Base-by-base conservation (phyloP, 2,888 invertebrate genomes). In the Nasonovia ribisnigri region DNA sequence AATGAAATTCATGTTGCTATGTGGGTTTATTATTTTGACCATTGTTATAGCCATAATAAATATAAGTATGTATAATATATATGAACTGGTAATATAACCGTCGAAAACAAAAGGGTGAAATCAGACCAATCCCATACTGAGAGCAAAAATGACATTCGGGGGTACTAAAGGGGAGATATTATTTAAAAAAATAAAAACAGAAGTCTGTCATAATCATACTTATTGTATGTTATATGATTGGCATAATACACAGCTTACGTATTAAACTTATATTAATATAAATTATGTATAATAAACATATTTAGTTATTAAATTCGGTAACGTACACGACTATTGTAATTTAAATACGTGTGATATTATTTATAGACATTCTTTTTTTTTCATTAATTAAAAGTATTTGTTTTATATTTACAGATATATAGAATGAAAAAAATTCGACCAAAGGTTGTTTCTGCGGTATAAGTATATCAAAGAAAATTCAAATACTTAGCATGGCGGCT, bases 1-100 rank as follows among this genome's bases (percentile, higher is more conserved):
- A 91, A 91, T 86, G 24, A 87, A 67, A 92, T 88, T 20, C 46
- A 42, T 29, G 86, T 87, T 46, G 57, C 42, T 57, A 84, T 87
- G 92, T 67, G 67, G 67, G 92, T 57, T 87, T 92, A 87, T 87
- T 88, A 92, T 51, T 88, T 84, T 42, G 57, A 86, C 54, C 57
- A 84, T 57, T 46, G 84, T 91, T 84, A 60, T 48, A 20, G 48
- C 8, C 10, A 24, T 43, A n/a, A 60, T 90, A 90, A 46, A 90
- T 90, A 46, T 3, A 57, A 60, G n/a, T 60, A 42, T 89, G 29
- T n/a, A 29, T 60, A 46, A n/a, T 60, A 84, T 36, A 36, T n/a
- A 42, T 46, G 51, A 43, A 29, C 29, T 91, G 8, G n/a, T 91
- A 48, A 86, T 20, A 20, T 36, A 60, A 92, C 92, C 48, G 46